Percentiles rank a stretch among this genome's conserved stretches.
phyloP scores from a whole-genome alignment of 2,888 invertebrate genomes.

The Baronia brevicornis region DNA sequence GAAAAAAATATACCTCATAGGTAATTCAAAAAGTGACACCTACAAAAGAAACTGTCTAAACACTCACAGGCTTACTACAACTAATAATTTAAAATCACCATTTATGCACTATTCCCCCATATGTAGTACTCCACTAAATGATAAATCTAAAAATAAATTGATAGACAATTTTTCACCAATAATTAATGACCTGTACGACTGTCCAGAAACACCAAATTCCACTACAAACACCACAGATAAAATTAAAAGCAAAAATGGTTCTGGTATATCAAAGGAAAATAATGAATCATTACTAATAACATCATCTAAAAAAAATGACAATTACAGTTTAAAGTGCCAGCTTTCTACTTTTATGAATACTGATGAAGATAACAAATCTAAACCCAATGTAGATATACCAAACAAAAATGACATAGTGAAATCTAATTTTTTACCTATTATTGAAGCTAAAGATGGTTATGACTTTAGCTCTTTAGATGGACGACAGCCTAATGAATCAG shows the following conservation, averaged over 20 bases:
- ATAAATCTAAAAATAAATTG: constrained; percentile 54
- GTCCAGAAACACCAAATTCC: constrained; percentile 18
- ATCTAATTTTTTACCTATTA: constrained; percentile 26
- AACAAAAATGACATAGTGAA: constrained; percentile 10
- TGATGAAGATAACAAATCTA: constrained; percentile 13
- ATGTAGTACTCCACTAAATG: constrained; percentile 58
- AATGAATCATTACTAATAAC: not conserved
- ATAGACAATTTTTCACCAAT: constrained; percentile 64
- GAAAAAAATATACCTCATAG: constrained; percentile 39
- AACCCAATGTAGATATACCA: constrained; percentile 3
- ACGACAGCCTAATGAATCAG: no score
- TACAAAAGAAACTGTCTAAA: constrained; percentile 24
- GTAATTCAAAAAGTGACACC: constrained; percentile 26
- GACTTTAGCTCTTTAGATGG: no score
- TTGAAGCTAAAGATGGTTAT: constrained; percentile 38
- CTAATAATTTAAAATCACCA: constrained; percentile 31
- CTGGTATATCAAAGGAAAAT: not conserved
- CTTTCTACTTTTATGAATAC: constrained; percentile 15
- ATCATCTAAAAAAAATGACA: not conserved
- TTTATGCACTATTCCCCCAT: constrained; percentile 40
- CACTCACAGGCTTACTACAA: constrained; percentile 7
- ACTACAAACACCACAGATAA: not conserved
- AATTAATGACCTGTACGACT: constrained; percentile 27
- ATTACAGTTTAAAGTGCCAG: not conserved
- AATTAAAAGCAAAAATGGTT: constrained; percentile 11